These are phyloP conservation scores for Oscheius sp. DNA, from an alignment of 2,888 invertebrate species.

Conservation along the genomic window DNA sequence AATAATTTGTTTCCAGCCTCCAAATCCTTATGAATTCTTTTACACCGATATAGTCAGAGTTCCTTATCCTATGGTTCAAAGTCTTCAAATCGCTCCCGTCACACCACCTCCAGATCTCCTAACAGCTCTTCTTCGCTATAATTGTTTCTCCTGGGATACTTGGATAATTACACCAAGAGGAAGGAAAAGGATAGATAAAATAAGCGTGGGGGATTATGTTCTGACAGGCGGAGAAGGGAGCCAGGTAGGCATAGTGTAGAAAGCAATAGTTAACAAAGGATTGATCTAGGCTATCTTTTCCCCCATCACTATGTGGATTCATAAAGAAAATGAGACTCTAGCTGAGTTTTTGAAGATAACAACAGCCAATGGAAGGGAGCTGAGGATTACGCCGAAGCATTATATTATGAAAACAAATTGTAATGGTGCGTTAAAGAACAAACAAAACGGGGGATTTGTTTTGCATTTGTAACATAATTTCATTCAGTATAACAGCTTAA, in stretches of 20 bases:
- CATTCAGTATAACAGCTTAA: too few species aligned
- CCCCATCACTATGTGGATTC: slow-evolving; percentile 1
- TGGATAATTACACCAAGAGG: background rate
- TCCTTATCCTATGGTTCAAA: background rate
- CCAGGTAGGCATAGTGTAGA: background rate
- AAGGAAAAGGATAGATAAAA: background rate
- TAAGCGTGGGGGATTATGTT: background rate
- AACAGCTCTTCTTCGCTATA: too few species aligned
- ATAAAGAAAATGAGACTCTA: background rate
- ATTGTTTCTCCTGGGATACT: background rate
- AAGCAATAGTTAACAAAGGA: background rate
- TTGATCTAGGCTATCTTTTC: background rate
- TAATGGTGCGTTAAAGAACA: background rate
- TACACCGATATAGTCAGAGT: background rate
- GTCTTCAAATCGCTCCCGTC: background rate
- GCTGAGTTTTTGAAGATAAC: background rate
- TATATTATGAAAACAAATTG: background rate
- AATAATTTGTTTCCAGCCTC: background rate
- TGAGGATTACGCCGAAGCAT: slow-evolving; percentile 5
- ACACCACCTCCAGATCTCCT: background rate
- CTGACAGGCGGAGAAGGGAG: background rate
- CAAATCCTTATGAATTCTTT: background rate
- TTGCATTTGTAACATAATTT: too few species aligned
- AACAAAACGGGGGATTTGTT: too few species aligned
- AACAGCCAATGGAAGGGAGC: background rate